Conservation (phyloP, 2,888 invertebrate genomes). For the Drosophila picticornis region DNA sequence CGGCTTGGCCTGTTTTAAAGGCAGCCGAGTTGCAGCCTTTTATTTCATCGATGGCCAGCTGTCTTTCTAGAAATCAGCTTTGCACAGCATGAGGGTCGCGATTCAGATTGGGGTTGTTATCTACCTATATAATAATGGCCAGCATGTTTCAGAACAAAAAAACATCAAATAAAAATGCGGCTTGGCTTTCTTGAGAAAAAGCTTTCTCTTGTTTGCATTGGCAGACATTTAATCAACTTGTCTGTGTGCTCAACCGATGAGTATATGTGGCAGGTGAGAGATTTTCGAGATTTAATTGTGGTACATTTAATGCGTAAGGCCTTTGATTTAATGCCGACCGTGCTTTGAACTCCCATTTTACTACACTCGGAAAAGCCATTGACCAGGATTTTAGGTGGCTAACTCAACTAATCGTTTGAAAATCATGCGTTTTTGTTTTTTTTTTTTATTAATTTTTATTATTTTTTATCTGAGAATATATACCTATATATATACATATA, state of each 20-base stretch:
- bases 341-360: neutral
- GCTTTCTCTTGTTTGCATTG: conserved; percentile 6
- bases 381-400: neutral
- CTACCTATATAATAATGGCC: conserved; percentile 12
- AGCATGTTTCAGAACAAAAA: neutral
- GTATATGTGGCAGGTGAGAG: conserved; percentile 3
- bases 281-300: conserved; percentile 1
- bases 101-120: neutral
- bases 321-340: neutral
- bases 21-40: conserved; percentile 34
- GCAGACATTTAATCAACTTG: neutral
- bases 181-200: neutral
- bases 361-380: neutral
- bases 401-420: neutral
- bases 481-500: neutral
- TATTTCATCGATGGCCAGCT: conserved; percentile 30
- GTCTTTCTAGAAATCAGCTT: conserved; percentile 63
- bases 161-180: neutral
- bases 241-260: neutral
- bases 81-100: conserved; percentile 25
- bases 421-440: neutral
- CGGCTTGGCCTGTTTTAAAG: conserved; percentile 35
- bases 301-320: conserved; percentile 7
- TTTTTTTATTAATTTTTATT: no score
- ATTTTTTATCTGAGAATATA: neutral